phyloP scores from a whole-genome alignment of 1,140 invertebrate genomes.

The Drosophila miranda region DNA sequence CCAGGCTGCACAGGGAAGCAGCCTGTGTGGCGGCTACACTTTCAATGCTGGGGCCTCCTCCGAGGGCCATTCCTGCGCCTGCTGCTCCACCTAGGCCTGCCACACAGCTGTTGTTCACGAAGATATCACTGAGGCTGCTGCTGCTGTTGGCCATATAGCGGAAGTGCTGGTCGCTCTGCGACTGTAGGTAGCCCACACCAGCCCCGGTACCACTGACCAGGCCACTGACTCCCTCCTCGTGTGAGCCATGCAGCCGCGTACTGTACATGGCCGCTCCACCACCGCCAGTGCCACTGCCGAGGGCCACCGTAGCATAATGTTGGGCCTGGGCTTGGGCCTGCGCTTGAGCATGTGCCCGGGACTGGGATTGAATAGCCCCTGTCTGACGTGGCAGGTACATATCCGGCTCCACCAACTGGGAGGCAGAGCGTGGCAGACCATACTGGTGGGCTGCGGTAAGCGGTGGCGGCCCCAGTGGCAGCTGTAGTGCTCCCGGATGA shows the following conservation, averaged over 20 bases:
- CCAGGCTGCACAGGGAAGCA: slow-evolving; percentile 54
- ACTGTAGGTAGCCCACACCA: slow-evolving; percentile 56
- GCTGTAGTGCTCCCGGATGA: slow-evolving; percentile 50
- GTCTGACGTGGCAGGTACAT: slow-evolving; percentile 27
- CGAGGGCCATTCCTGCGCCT: slow-evolving; percentile 15
- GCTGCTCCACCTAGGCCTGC: slow-evolving; percentile 36
- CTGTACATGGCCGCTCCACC: slow-evolving; percentile 51
- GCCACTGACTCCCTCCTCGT: slow-evolving; percentile 29
- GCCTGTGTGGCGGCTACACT: slow-evolving; percentile 50
- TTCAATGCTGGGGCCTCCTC: neutral
- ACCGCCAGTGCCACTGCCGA: slow-evolving; percentile 40
- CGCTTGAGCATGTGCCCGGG: slow-evolving; percentile 13
- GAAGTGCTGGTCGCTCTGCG: slow-evolving; percentile 80
- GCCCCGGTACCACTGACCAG: slow-evolving; percentile 16
- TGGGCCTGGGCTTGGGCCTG: slow-evolving; percentile 29
- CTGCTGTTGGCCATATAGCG: slow-evolving; percentile 74
- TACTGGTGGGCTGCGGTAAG: slow-evolving; percentile 38
- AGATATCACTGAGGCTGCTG: slow-evolving; percentile 80
- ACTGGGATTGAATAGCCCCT: slow-evolving; percentile 20
- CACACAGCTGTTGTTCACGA: slow-evolving; percentile 70
- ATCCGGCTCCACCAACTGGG: slow-evolving; percentile 67
- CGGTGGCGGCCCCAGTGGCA: neutral
- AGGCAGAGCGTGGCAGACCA: slow-evolving; percentile 70
- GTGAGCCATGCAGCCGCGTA: slow-evolving; percentile 57
- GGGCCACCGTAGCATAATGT: slow-evolving; percentile 60